A percentile compares a stretch with the other conserved stretches of the same genome.
Conservation (phyloP, 1,140 invertebrate species). For the Drosophila elegans region DNA sequence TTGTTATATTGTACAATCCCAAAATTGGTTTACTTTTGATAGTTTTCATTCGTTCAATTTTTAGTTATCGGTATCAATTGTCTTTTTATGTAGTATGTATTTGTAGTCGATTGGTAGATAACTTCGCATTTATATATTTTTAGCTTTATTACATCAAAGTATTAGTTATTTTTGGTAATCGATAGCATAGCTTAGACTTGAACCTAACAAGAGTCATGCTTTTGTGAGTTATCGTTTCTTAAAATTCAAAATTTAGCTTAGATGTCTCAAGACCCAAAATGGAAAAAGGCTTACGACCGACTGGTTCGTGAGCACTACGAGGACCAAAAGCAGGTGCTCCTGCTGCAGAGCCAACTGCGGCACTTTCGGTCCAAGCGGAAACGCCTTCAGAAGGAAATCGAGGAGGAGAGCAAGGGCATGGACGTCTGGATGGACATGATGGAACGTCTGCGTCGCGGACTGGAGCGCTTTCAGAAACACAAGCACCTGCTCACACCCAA, state of each 20-base stretch:
- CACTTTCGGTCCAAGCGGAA: not conserved
- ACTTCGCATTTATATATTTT: no score
- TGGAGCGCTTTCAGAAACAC: not conserved
- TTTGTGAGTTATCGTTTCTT: constrained; percentile 11
- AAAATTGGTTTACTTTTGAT: no score
- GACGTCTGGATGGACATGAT: constrained; percentile 2
- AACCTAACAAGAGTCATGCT: not conserved
- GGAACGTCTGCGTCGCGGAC: not conserved
- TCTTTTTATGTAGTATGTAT: no score
- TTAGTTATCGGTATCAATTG: no score
- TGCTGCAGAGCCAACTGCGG: constrained; percentile 16
- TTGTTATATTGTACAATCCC: no score
- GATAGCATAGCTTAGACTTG: not conserved
- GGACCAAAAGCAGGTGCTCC: constrained; percentile 2
- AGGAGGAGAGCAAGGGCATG: constrained; percentile 1
- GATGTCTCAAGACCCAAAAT: constrained; percentile 1
- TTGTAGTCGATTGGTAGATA: not conserved
- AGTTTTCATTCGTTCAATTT: no score
- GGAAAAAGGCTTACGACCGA: constrained; percentile 17
- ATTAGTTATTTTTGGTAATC: not conserved
- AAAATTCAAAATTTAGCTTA: constrained; percentile 13
- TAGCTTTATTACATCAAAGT: no score
- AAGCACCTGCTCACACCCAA: not conserved
- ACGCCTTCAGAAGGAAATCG: constrained; percentile 3
- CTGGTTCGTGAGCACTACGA: constrained; percentile 8